Evolutionary conservation across 92 coral and sea anemone species (phyloP).

Genomic region (Pocillopora meandrina): DNA sequence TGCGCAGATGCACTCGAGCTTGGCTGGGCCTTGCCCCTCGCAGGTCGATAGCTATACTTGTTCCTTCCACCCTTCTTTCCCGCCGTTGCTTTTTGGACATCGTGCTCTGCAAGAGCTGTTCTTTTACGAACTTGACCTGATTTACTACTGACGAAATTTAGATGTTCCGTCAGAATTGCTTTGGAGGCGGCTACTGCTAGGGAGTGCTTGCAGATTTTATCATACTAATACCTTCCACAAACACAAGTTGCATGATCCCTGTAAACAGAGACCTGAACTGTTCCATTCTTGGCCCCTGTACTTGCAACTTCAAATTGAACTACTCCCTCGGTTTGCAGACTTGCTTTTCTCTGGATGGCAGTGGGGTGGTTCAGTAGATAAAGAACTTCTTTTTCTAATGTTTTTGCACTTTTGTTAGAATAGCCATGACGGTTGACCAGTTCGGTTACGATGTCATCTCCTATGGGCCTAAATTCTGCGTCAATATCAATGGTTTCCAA

Average conservation of each 20-base stretch:
- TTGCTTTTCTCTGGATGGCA: background rate
- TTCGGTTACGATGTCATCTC: conserved; percentile 3
- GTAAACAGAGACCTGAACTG: conserved; percentile 26
- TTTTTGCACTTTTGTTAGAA: background rate
- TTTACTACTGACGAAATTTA: no score
- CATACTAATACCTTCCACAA: conserved; percentile 43
- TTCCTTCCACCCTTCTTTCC: no score
- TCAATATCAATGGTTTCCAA: background rate
- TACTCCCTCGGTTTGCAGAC: background rate
- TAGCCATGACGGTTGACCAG: conserved; percentile 8
- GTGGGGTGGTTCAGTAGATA: background rate
- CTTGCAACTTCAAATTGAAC: conserved; percentile 54
- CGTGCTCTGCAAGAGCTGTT: no score
- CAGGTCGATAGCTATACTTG: no score
- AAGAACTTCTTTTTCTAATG: background rate
- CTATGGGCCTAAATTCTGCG: conserved; percentile 38
- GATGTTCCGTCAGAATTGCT: no score
- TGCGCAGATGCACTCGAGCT: no score
- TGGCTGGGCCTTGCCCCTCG: no score
- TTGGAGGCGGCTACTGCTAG: no score
- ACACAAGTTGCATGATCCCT: conserved; percentile 42
- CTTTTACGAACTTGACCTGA: no score
- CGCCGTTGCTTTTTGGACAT: no score
- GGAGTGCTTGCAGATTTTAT: background rate
- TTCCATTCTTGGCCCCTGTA: conserved; percentile 21